Conservation (phyloP, 1,140 invertebrate species). For the Camponotus floridanus region DNA sequence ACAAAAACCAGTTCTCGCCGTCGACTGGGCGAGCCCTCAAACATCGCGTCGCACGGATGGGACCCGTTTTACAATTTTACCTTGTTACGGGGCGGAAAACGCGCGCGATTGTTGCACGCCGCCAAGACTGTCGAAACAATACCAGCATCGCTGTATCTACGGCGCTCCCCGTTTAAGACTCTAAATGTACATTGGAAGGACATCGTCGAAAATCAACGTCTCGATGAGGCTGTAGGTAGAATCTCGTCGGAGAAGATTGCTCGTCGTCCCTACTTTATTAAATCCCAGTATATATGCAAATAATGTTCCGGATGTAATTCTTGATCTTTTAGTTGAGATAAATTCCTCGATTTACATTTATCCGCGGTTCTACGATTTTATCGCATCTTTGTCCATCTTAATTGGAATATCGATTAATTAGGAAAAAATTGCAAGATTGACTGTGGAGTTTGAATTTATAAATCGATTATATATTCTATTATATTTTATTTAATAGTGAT, state of each 20-base stretch:
- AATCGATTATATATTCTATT: neutral
- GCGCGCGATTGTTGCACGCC: constrained; percentile 10
- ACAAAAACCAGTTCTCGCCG: constrained; percentile 41
- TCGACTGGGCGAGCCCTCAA: neutral
- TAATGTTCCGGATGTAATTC: neutral
- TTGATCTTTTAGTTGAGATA: neutral
- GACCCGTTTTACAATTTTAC: constrained; percentile 42
- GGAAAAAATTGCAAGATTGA: neutral
- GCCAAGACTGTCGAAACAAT: constrained; percentile 40
- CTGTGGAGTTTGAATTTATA: neutral
- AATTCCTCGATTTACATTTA: neutral
- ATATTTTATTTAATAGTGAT: neutral
- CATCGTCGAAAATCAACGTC: constrained; percentile 10
- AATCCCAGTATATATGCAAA: neutral
- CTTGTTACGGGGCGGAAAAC: neutral
- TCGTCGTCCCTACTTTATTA: neutral
- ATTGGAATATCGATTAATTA: neutral
- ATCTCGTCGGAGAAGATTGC: neutral
- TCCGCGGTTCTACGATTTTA: neutral
- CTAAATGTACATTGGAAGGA: neutral
- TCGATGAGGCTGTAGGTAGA: neutral
- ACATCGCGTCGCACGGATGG: neutral
- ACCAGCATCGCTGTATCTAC: neutral
- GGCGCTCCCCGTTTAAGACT: constrained; percentile 10
- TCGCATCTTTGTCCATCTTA: neutral